phyloP scores from a whole-genome alignment of 2,113 vertebrate species.

The Onychorhynchus coronatus region DNA sequence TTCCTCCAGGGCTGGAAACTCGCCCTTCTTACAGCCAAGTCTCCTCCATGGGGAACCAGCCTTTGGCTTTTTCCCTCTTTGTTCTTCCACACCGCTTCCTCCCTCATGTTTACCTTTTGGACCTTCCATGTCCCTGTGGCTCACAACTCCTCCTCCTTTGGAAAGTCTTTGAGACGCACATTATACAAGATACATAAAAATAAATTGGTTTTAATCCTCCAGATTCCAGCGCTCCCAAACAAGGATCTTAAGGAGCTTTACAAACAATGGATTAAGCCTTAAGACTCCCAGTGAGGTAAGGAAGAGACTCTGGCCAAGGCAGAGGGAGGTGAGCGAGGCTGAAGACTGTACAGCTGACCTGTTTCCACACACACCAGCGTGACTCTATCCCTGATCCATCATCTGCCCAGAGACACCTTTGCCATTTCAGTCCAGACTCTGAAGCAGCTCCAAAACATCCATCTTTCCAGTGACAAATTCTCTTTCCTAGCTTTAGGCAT shows the following conservation, averaged over 20 bases:
- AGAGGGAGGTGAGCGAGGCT: background rate
- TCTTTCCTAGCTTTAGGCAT: background rate
- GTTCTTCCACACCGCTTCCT: background rate
- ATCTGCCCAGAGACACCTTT: fast-evolving
- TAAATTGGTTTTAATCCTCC: slow-evolving; percentile 61
- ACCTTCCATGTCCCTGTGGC: background rate
- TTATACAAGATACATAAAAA: slow-evolving; percentile 58
- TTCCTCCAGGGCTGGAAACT: background rate
- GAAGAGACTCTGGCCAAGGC: background rate
- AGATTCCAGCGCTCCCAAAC: slow-evolving; percentile 40
- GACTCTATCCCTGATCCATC: background rate
- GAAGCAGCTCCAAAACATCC: background rate
- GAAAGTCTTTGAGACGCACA: background rate
- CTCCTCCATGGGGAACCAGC: background rate
- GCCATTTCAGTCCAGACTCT: background rate
- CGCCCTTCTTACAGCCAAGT: background rate
- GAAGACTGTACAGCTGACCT: background rate
- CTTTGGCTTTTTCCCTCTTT: background rate
- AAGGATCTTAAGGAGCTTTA: slow-evolving; percentile 60
- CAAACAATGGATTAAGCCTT: slow-evolving; percentile 66
- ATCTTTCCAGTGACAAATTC: background rate
- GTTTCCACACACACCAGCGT: fast-evolving
- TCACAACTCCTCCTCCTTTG: background rate
- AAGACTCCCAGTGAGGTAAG: background rate
- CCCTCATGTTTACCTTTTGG: background rate